Evolutionary conservation across 92 coral and sea anemone species (phyloP), one percentile per base, ranked within the genome.

Genomic region (Zoanthus gigantus): DNA sequence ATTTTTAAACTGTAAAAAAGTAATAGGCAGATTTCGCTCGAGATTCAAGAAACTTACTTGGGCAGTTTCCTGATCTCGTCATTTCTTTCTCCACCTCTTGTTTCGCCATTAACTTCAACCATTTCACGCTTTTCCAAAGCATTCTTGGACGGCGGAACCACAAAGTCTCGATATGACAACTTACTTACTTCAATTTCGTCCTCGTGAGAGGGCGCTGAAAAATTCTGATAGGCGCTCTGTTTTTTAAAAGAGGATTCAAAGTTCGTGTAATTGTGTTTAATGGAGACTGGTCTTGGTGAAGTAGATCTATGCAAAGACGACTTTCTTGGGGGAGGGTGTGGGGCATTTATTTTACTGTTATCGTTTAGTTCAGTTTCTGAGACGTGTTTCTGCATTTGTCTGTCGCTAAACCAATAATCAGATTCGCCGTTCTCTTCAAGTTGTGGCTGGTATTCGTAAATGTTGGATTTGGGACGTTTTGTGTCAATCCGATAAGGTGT

Each of bases 91-190:
- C 71, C 53, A 61, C 63, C 57, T 56, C 6, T 23, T 78, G 79
- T n/a, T 23, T 80, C 85, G 7, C 34, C 56, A 10, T 48, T 72
- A 13, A 28, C 80, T n/a, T 66, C 74, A 34, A n/a, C 80, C 4
- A 68, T 86, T 18, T 77, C 86, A 5, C 88, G 87, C 58, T 85
- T 91, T 66, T 89, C 89, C 47, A 78, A 83, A 18, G 79, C 87
- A 18, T 50, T 84, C 78, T 74, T 88, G 1, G 94, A 84, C 16
- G 94, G 94, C 72, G 92, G 91, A 56, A 87, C 86, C 42, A 88
- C 83, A 67, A 91, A 91, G 85, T 91, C 94, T 16, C 86, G 87
- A 58, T 91, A 91, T 5, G 94, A 88, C 74, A 91, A 67, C 37
- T 78, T 87, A 31, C 86, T 77, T 23, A 71, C 78, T 48, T 88